Conservation (phyloP, 1,140 invertebrate species). For the Cydia pomonella region DNA sequence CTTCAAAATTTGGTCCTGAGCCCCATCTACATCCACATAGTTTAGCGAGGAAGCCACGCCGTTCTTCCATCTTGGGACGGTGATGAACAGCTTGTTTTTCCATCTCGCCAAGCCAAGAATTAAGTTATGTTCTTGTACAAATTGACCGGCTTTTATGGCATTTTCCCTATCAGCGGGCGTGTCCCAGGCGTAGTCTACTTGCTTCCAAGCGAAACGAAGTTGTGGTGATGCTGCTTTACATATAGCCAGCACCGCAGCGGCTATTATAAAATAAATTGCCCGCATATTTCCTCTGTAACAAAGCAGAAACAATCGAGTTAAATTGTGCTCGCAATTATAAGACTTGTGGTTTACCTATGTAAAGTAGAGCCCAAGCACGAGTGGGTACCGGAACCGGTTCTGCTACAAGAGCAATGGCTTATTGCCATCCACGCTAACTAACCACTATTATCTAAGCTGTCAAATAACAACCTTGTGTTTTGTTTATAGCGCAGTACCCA, state of each 20-base stretch:
- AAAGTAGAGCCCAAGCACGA: neutral
- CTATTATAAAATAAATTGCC: slow-evolving; percentile 54
- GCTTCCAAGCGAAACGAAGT: slow-evolving; percentile 86
- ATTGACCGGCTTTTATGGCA: slow-evolving; percentile 83
- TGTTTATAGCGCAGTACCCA: slow-evolving; percentile 31
- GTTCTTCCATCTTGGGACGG: slow-evolving; percentile 88
- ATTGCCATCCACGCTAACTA: neutral
- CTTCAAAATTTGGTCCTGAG: slow-evolving; percentile 83
- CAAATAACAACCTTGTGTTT: slow-evolving; percentile 30
- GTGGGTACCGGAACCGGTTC: neutral
- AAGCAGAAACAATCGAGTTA: slow-evolving; percentile 32
- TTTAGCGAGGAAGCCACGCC: slow-evolving; percentile 88
- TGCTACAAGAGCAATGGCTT: neutral
- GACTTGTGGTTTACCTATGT: neutral
- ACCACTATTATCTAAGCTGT: slow-evolving; percentile 22
- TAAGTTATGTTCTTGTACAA: slow-evolving; percentile 86
- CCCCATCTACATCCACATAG: slow-evolving; percentile 82
- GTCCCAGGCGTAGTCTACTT: slow-evolving; percentile 86
- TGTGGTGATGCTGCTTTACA: slow-evolving; percentile 82
- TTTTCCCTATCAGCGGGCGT: slow-evolving; percentile 81
- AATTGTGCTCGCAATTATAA: slow-evolving; percentile 13
- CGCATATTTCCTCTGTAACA: slow-evolving; percentile 67
- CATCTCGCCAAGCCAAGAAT: slow-evolving; percentile 87
- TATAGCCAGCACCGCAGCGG: slow-evolving; percentile 51
- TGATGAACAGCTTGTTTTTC: slow-evolving; percentile 89